Evolutionary conservation across 2,113 vertebrate species (phyloP).

Genomic region (Hirundichthys speculiger): DNA sequence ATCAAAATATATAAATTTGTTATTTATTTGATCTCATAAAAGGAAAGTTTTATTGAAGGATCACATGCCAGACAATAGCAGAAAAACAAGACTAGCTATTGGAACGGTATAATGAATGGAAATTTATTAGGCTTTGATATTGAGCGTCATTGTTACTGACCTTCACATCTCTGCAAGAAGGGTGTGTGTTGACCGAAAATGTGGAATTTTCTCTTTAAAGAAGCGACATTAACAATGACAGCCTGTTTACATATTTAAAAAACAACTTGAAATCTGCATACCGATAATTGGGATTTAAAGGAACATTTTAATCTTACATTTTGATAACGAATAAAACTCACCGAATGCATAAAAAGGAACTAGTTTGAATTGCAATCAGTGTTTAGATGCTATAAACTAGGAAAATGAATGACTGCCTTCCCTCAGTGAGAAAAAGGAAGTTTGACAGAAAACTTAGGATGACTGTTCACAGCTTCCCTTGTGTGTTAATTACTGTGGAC

Average conservation of each 20-base stretch:
- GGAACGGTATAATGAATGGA: no score
- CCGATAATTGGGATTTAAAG: no score
- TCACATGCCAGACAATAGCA: no score
- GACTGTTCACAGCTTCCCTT: conserved; percentile 52
- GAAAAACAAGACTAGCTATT: no score
- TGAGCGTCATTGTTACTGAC: no score
- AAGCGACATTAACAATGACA: no score
- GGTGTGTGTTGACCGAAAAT: no score
- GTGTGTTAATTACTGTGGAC: conserved; percentile 72
- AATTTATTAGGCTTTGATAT: no score
- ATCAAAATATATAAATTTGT: not conserved
- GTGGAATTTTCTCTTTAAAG: no score
- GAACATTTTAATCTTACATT: not conserved
- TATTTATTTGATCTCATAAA: not conserved
- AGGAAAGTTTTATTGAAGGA: not conserved
- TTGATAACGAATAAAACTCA: not conserved
- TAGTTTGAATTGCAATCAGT: conserved; percentile 11
- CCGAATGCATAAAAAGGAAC: not conserved
- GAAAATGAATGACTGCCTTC: conserved; percentile 3
- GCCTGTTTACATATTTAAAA: no score
- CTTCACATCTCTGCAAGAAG: no score
- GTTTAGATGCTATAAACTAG: not conserved
- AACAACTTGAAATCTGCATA: no score
- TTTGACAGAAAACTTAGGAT: conserved; percentile 37
- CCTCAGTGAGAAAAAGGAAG: conserved; percentile 18